Evolutionary conservation across 1,140 invertebrate genomes (phyloP), one percentile per base, ranked within the genome.

Genomic region (Bombyx mori): DNA sequence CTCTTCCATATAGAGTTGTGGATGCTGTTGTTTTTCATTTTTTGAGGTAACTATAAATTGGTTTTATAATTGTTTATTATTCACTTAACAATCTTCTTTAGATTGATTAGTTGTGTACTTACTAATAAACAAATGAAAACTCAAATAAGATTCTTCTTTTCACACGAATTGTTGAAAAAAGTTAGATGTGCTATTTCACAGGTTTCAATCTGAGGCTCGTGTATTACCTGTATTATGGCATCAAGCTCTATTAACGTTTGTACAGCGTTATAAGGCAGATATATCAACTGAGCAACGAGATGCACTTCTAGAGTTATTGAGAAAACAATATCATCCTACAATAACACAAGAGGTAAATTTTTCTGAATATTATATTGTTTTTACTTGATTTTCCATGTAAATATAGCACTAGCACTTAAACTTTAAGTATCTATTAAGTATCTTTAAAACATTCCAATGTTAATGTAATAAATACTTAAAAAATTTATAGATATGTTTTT

Each of bases 21-120:
- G 98, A 99, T 90, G 96, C 95, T 8, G 90, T 97, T n/a, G 97
- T 99, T 3, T 95, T 96, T 80, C 97, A 99, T 87, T 99, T 99
- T 83, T 73, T 98, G 6, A 93, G 92, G 94, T 96, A 72, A 66
- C 26, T 44, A 45, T 43, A 12, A 10, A 7, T 54, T 7, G 1
- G 35, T 52, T 52, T n/a, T 51, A 45, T 8, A 8, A 46, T 55
- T 7, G 18, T 26, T 46, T 3, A 0, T 35, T 9, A 55, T 5
- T 35, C 47, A 26, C 47, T 55, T 35, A 35, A 35, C 26, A 35
- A 5, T 5, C 26, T 35, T 2, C 4, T 35, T 35, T 35, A 5
- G 26, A 35, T 12, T 8, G 26, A 35, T 12, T 8, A 18, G 49
- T 18, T 1, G 18, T 35, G 26, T 35, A 35, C 26, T 35, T 35